Percentiles rank a stretch among this genome's conserved stretches.
These are phyloP conservation scores for Drosophila obscura DNA, from an alignment of 1,140 invertebrate species.

Conservation along the genomic window DNA sequence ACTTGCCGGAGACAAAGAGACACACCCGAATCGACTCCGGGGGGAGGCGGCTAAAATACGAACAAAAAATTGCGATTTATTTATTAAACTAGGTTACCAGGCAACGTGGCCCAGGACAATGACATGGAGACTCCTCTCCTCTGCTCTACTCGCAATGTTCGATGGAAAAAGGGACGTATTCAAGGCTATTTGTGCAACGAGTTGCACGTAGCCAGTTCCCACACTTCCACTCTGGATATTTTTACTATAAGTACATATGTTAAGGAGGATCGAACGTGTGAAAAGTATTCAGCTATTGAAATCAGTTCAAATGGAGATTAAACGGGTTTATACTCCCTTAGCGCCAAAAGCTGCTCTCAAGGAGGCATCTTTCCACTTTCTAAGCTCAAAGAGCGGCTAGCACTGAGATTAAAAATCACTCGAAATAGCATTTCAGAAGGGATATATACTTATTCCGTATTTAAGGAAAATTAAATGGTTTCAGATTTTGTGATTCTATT, in stretches of 20 bases:
- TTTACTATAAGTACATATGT: not conserved
- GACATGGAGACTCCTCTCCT: not conserved
- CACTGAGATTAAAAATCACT: too few relatives aligned
- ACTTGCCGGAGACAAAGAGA: conserved; percentile 78
- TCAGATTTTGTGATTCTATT: too few relatives aligned
- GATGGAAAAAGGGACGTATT: conserved; percentile 5
- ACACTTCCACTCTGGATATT: not conserved
- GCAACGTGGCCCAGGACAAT: conserved; percentile 46
- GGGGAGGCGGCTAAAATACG: conserved; percentile 33
- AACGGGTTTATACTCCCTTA: not conserved
- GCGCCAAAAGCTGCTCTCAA: too few relatives aligned
- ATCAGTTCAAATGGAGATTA: not conserved
- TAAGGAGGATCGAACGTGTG: too few relatives aligned
- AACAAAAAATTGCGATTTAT: conserved; percentile 67
- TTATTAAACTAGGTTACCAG: conserved; percentile 82
- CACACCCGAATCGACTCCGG: conserved; percentile 17
- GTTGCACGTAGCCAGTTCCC: too few relatives aligned
- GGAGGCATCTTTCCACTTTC: not conserved
- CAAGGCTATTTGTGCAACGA: conserved; percentile 10
- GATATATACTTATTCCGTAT: too few relatives aligned
- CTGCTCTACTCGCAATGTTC: too few relatives aligned
- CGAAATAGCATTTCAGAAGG: too few relatives aligned
- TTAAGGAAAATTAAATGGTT: too few relatives aligned
- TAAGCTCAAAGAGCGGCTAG: too few relatives aligned
- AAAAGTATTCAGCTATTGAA: not conserved